Evolutionary conservation across 2,888 invertebrate species (phyloP).

Genomic region (Drosophila antonietae): DNA sequence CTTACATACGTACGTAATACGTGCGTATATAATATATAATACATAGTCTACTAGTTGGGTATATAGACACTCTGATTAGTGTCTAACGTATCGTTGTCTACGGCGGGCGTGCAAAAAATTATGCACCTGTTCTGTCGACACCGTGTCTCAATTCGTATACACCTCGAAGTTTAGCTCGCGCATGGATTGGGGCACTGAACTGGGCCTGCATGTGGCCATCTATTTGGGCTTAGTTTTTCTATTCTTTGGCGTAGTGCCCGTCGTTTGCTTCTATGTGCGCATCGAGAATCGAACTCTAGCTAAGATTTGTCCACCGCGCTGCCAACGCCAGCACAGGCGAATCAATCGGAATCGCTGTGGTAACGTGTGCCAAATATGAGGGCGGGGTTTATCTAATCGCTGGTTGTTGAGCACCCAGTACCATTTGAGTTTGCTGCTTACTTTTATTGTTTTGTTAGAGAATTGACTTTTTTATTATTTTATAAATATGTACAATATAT

Average conservation of each 20-base stretch:
- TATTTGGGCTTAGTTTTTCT: constrained; percentile 52
- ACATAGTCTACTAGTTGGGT: constrained; percentile 1
- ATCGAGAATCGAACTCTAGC: constrained; percentile 62
- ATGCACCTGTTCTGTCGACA: constrained; percentile 18
- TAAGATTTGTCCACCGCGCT: constrained; percentile 60
- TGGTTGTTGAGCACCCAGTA: constrained; percentile 29
- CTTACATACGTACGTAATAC: background rate
- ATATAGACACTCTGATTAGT: constrained; percentile 42
- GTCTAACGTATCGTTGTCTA: constrained; percentile 39
- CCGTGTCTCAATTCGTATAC: background rate
- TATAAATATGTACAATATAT: background rate
- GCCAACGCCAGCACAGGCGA: constrained; percentile 27
- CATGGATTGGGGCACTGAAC: constrained; percentile 46
- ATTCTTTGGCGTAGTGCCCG: constrained; percentile 61
- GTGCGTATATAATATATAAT: background rate
- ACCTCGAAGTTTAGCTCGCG: background rate
- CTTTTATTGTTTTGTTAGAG: constrained; percentile 12
- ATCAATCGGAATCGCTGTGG: constrained; percentile 47
- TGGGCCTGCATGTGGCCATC: constrained; percentile 51
- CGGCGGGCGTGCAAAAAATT: constrained; percentile 38
- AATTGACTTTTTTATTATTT: constrained; percentile 4
- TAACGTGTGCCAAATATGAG: constrained; percentile 66
- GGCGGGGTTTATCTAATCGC: constrained; percentile 61
- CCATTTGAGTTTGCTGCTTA: constrained; percentile 8
- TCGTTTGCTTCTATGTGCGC: constrained; percentile 72